Conservation (phyloP, 2,888 invertebrate species). For the Ormyrus nitidulus region DNA sequence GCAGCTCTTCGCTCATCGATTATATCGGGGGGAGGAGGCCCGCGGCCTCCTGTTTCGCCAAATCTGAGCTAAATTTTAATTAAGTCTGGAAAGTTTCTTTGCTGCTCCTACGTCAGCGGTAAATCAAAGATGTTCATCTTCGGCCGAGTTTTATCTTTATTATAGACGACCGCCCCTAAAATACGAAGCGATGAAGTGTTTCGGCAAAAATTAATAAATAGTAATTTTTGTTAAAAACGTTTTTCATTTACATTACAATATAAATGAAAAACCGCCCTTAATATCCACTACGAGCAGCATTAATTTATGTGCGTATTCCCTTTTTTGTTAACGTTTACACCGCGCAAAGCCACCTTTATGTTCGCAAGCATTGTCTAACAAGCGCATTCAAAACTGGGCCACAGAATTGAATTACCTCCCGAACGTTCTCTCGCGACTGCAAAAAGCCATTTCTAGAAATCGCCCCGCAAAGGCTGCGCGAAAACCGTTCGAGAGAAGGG, state of each 20-base stretch:
- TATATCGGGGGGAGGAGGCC: neutral
- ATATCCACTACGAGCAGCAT: no score
- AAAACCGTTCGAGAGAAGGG: neutral
- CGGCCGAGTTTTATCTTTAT: neutral
- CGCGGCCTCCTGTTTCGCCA: neutral
- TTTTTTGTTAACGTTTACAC: neutral
- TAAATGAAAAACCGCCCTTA: no score
- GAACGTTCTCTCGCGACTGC: neutral
- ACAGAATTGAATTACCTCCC: neutral
- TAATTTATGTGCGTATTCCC: no score
- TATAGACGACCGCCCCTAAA: neutral
- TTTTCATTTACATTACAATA: no score
- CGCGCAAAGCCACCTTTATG: neutral
- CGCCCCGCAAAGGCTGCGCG: neutral
- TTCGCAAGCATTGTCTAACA: neutral
- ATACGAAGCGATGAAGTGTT: neutral
- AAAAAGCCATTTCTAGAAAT: neutral
- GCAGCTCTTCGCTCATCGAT: slow-evolving; percentile 17
- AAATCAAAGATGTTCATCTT: neutral
- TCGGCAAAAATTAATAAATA: no score
- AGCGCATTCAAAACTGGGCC: neutral
- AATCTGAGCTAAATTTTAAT: no score
- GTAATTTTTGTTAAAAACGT: no score
- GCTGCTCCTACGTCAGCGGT: neutral
- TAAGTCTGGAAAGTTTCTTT: neutral